These are phyloP conservation scores for Lemur catta DNA, from an alignment of 2,797 vertebrate species.

Conservation along the genomic window DNA sequence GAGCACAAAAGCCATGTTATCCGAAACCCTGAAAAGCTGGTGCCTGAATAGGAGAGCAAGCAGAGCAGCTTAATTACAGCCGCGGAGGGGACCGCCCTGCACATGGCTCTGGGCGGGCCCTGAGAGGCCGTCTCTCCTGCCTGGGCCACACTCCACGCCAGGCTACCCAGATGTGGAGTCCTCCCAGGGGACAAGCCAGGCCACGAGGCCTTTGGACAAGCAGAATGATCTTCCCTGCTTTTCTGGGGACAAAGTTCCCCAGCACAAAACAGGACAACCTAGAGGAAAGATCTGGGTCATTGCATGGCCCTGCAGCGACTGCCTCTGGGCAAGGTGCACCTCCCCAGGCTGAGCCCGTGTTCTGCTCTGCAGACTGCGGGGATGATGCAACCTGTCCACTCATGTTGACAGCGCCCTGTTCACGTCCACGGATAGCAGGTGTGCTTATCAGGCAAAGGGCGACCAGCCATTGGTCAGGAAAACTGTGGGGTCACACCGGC, in stretches of 20 bases:
- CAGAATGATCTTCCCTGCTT: not conserved
- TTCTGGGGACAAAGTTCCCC: not conserved
- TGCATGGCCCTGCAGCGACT: not conserved
- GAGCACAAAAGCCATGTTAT: conserved; percentile 19
- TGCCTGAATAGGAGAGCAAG: not conserved
- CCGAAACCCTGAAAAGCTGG: conserved; percentile 38
- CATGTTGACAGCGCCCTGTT: rapidly evolving
- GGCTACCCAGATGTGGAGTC: not conserved
- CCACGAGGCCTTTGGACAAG: not conserved
- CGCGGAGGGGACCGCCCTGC: rapidly evolving
- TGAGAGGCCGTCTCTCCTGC: not conserved
- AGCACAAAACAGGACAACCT: not conserved
- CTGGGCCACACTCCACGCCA: not conserved
- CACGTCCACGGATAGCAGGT: rapidly evolving
- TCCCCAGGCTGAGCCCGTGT: not conserved
- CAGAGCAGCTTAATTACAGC: not conserved
- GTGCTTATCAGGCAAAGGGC: no score
- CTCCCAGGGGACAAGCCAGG: not conserved
- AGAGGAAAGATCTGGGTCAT: not conserved
- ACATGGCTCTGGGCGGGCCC: not conserved
- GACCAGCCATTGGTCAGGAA: not conserved
- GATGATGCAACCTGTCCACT: not conserved
- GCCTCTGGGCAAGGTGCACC: not conserved
- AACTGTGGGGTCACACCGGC: not conserved
- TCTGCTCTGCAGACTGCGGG: not conserved